Evolutionary conservation across 2,888 invertebrate species (phyloP).

Genomic region (Leptothorax acervorum): DNA sequence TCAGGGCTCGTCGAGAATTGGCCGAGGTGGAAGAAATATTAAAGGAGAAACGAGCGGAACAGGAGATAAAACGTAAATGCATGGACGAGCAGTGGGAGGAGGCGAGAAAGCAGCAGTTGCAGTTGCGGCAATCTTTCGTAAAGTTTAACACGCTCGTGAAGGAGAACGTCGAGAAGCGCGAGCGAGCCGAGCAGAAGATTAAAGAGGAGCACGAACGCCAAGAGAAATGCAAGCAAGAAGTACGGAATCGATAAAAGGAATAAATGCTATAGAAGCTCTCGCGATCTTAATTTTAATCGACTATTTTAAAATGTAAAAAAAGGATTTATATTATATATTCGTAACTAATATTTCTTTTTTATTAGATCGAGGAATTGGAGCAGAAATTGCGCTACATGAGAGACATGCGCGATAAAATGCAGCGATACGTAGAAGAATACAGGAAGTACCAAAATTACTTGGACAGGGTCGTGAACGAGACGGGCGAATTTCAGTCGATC

Average conservation of each 20-base stretch:
- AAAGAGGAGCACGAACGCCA: constrained; percentile 87
- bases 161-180: constrained; percentile 89
- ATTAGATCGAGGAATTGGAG: constrained; percentile 86
- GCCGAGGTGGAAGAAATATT: constrained; percentile 86
- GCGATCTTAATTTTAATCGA: neutral
- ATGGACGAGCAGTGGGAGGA: constrained; percentile 88
- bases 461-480: constrained; percentile 87
- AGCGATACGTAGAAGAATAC: constrained; percentile 87
- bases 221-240: constrained; percentile 86
- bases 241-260: constrained; percentile 48
- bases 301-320: constrained; percentile 1
- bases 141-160: constrained; percentile 89
- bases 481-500: constrained; percentile 87
- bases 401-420: constrained; percentile 87
- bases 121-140: constrained; percentile 88
- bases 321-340: neutral
- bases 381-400: constrained; percentile 86
- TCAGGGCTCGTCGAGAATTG: constrained; percentile 87
- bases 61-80: constrained; percentile 82
- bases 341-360: constrained; percentile 30
- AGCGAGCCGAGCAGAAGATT: constrained; percentile 88
- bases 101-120: constrained; percentile 86
- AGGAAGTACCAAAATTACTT: constrained; percentile 88
- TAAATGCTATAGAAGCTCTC: neutral
- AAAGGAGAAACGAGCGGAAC: constrained; percentile 85